A percentile compares a stretch with the other conserved stretches of the same genome.
These are phyloP conservation scores for Chloroceryle inda DNA, from an alignment of 2,797 vertebrate species.

Conservation along the genomic window DNA sequence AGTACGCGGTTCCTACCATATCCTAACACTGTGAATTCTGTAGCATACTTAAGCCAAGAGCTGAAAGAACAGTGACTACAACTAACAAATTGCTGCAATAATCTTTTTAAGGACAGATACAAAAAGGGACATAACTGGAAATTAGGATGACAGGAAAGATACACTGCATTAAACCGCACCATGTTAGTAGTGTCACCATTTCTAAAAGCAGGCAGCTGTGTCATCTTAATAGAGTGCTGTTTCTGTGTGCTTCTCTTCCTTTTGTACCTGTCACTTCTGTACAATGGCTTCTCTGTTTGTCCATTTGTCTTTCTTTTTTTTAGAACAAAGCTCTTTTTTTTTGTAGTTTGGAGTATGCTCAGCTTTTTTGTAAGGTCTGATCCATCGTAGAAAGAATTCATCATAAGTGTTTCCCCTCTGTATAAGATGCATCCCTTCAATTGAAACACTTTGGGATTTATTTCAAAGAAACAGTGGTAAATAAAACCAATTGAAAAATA, in stretches of 20 bases:
- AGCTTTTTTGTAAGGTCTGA: slow-evolving; percentile 1
- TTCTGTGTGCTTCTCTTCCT: not conserved
- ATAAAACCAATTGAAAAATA: not conserved
- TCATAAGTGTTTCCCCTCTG: too few relatives aligned
- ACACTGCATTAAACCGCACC: not conserved
- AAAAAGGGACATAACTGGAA: not conserved
- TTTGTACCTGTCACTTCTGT: not conserved
- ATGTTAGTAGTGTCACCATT: not conserved
- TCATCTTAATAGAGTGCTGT: not conserved
- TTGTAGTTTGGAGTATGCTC: slow-evolving; percentile 21
- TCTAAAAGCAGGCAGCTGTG: not conserved
- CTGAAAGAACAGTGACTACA: not conserved
- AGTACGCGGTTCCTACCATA: not conserved
- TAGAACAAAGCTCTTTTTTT: not conserved
- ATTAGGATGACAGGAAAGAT: not conserved
- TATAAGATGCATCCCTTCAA: slow-evolving; percentile 3
- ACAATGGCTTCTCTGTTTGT: not conserved
- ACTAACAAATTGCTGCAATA: not conserved
- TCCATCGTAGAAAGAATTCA: not conserved
- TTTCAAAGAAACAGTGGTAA: slow-evolving; percentile 19
- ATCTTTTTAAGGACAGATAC: not conserved
- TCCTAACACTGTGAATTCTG: not conserved
- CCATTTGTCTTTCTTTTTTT: not conserved
- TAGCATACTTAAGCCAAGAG: not conserved
- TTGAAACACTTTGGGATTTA: slow-evolving; percentile 37